phyloP scores from a whole-genome alignment of 2,113 vertebrate genomes.

The Charina bottae region DNA sequence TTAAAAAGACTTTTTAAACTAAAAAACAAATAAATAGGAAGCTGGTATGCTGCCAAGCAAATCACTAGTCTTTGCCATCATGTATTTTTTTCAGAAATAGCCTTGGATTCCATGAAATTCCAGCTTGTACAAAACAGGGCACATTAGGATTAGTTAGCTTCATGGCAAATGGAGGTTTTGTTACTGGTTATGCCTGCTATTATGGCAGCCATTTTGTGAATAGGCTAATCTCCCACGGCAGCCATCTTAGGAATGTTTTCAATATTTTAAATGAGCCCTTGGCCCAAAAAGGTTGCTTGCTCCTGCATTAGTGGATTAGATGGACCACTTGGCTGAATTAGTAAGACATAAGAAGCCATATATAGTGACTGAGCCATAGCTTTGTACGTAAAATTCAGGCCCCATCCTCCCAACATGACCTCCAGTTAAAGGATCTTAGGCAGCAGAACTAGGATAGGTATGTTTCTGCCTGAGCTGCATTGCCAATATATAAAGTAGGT shows the following conservation, averaged over 20 bases:
- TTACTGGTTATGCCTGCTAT: background rate
- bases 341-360: background rate
- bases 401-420: background rate
- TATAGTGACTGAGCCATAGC: background rate
- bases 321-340: background rate
- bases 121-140: background rate
- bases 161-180: background rate
- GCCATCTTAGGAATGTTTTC: background rate
- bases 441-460: background rate
- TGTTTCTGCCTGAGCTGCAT: background rate
- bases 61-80: background rate
- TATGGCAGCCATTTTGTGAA: background rate
- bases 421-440: background rate
- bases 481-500: background rate
- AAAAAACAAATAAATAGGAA: background rate
- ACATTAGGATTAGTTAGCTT: background rate
- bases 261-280: background rate
- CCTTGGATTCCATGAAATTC: background rate
- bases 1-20: background rate
- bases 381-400: background rate
- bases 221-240: background rate
- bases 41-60: background rate
- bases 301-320: background rate
- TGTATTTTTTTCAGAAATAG: background rate
- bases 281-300: background rate